These are phyloP conservation scores for Lasioglossum oenotherae DNA, from an alignment of 2,888 invertebrate species.

Conservation along the genomic window DNA sequence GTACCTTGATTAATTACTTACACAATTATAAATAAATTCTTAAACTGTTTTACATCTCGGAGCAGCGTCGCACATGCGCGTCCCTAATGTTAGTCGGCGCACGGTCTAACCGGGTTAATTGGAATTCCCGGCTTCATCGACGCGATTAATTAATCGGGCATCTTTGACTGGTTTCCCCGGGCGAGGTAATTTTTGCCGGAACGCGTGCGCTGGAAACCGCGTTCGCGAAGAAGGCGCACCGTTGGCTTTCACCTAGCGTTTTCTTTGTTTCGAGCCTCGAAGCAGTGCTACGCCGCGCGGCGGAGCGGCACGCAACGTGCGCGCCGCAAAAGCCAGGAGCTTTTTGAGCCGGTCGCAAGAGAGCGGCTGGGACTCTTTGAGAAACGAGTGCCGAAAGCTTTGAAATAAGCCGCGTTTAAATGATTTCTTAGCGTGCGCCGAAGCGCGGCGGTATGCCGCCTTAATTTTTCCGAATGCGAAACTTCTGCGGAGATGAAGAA, in stretches of 20 bases:
- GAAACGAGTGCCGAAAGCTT: constrained; percentile 8
- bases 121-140: background rate
- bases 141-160: constrained; percentile 26
- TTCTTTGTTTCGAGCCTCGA: constrained; percentile 41
- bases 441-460: background rate
- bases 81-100: background rate
- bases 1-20: too few relatives aligned
- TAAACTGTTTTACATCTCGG: too few relatives aligned
- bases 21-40: too few relatives aligned
- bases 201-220: background rate
- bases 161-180: background rate
- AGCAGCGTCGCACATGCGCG: too few relatives aligned
- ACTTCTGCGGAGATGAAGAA: too few relatives aligned
- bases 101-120: background rate
- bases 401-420: constrained; percentile 33
- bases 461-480: constrained; percentile 27
- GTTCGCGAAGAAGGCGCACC: constrained; percentile 18
- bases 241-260: constrained; percentile 36
- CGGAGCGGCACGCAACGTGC: background rate
- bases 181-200: constrained; percentile 43
- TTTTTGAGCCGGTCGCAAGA: constrained; percentile 24
- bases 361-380: constrained; percentile 28
- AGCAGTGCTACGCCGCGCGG: constrained; percentile 17
- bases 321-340: constrained; percentile 27
- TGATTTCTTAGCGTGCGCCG: constrained; percentile 28